phyloP scores from a whole-genome alignment of 2,797 vertebrate species.

The Varecia variegata region DNA sequence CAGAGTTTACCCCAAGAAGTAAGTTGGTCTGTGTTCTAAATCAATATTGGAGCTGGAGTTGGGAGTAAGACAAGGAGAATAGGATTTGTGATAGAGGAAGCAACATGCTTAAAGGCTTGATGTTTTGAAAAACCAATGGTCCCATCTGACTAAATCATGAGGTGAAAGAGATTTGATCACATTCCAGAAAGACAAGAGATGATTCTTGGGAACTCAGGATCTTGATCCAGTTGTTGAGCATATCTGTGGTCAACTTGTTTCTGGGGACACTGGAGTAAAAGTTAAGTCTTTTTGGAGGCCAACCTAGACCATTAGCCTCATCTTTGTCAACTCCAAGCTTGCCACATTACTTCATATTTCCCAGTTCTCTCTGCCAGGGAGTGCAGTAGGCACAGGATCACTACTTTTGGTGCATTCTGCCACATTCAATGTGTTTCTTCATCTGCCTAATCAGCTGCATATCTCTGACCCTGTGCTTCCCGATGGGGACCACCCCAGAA shows the following conservation, averaged over 20 bases:
- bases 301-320: background rate
- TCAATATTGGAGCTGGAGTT: background rate
- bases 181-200: conserved; percentile 40
- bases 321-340: background rate
- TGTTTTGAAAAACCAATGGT: background rate
- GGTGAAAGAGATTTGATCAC: background rate
- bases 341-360: background rate
- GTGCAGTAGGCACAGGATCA: background rate
- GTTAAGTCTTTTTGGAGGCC: background rate
- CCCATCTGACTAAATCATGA: background rate
- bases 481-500: background rate
- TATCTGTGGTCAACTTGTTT: conserved; percentile 14
- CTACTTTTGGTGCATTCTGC: background rate
- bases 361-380: background rate
- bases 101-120: conserved; percentile 3
- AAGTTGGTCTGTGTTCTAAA: background rate
- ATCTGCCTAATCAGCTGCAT: background rate
- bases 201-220: background rate
- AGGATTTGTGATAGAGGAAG: background rate
- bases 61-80: background rate
- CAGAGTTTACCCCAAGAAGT: background rate
- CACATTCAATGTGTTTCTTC: conserved; percentile 27
- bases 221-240: background rate
- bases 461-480: background rate
- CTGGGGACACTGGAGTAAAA: background rate